phyloP scores from a whole-genome alignment of 2,797 vertebrate genomes.

The Lagocephalus sceleratus region DNA sequence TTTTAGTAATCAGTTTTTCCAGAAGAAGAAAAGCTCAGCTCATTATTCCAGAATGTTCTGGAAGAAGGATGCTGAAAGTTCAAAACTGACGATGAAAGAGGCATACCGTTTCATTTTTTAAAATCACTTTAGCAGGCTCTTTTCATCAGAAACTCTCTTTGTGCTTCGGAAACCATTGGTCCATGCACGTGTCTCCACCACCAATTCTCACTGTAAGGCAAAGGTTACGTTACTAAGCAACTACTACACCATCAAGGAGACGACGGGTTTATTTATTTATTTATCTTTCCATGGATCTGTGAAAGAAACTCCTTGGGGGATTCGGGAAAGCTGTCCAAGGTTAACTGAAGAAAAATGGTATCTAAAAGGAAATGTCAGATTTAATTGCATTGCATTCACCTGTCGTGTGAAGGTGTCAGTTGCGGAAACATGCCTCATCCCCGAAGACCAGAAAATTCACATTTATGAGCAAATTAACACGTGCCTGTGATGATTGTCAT shows the following conservation, averaged over 20 bases:
- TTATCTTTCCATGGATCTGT: neutral
- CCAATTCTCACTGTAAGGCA: neutral
- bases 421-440: no score
- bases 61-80: neutral
- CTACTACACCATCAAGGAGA: neutral
- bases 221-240: neutral
- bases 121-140: neutral
- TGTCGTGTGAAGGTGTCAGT: neutral
- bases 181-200: neutral
- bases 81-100: neutral
- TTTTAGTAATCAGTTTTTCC: no score
- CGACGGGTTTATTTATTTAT: no score
- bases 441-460: no score
- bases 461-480: no score
- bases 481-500: no score
- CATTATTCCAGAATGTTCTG: neutral
- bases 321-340: neutral
- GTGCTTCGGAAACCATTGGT: neutral
- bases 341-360: neutral
- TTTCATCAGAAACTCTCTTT: neutral
- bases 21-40: neutral
- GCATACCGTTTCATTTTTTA: no score
- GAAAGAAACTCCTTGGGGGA: neutral
- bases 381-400: no score
- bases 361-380: no score